Evolutionary conservation across 2,888 invertebrate genomes (phyloP).

Genomic region (Bugulina stolonifera): DNA sequence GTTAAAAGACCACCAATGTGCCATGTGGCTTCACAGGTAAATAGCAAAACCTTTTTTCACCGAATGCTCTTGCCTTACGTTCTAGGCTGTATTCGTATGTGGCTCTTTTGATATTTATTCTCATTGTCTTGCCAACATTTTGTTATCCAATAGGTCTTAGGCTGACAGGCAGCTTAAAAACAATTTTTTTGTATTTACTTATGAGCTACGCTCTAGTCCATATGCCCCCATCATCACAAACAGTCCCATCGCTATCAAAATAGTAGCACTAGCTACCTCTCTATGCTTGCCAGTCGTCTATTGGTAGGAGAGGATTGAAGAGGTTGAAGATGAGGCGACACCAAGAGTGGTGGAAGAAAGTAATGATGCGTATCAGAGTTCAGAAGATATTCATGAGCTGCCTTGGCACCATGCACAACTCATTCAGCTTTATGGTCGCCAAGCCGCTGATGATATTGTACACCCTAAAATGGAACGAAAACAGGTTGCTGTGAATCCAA

Average conservation of each 20-base stretch:
- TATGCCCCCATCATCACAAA: too few species aligned
- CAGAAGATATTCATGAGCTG: not conserved
- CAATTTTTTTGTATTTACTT: too few species aligned
- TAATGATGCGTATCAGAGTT: not conserved
- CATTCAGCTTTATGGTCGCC: conserved; percentile 40
- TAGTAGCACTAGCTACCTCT: too few species aligned
- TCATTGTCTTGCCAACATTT: not conserved
- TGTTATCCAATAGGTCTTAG: not conserved
- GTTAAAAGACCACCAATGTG: not conserved
- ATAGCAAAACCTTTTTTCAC: too few species aligned
- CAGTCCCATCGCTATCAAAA: too few species aligned
- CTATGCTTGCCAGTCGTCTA: too few species aligned
- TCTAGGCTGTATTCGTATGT: too few species aligned
- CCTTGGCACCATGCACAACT: conserved; percentile 38
- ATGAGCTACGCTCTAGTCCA: too few species aligned
- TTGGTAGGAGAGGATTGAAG: conserved; percentile 8
- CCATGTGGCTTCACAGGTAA: not conserved
- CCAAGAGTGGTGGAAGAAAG: not conserved
- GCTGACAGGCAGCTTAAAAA: too few species aligned
- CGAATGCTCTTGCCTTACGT: too few species aligned
- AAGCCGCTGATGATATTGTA: conserved; percentile 43
- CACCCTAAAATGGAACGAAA: conserved; percentile 40
- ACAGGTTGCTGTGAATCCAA: not conserved
- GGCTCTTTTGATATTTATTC: too few species aligned
- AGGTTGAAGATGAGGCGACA: not conserved